Evolutionary conservation across 1,140 invertebrate genomes (phyloP).

Genomic region (Nilaparvata lugens): DNA sequence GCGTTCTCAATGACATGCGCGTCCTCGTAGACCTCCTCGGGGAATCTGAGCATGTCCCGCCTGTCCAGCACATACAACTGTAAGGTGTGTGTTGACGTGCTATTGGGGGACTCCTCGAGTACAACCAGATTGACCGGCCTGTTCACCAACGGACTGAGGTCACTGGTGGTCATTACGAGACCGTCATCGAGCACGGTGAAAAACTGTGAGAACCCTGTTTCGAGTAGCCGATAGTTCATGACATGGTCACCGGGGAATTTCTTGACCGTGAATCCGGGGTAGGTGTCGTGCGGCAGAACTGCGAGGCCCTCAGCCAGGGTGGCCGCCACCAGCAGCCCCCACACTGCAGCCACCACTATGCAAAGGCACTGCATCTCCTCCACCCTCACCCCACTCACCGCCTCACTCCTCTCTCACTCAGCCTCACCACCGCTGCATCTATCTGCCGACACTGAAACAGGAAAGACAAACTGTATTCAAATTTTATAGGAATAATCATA

Average conservation of each 20-base stretch:
- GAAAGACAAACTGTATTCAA: too few relatives aligned
- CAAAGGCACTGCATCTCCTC: slow-evolving; percentile 9
- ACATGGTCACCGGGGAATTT: slow-evolving; percentile 47
- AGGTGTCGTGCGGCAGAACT: slow-evolving; percentile 57
- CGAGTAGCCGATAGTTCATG: slow-evolving; percentile 54
- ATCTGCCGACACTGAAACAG: too few relatives aligned
- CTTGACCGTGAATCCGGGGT: slow-evolving; percentile 75
- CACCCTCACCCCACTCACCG: background rate
- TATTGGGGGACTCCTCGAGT: slow-evolving; percentile 66
- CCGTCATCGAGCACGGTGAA: slow-evolving; percentile 83
- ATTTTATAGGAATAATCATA: too few relatives aligned
- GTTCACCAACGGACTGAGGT: slow-evolving; percentile 68
- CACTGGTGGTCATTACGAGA: slow-evolving; percentile 80
- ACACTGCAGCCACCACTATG: slow-evolving; percentile 4
- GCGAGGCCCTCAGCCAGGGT: slow-evolving; percentile 23
- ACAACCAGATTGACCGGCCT: slow-evolving; percentile 69
- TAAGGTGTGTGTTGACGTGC: slow-evolving; percentile 66
- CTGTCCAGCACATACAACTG: slow-evolving; percentile 75
- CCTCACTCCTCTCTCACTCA: too few relatives aligned
- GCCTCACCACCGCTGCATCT: too few relatives aligned
- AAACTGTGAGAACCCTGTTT: slow-evolving; percentile 67
- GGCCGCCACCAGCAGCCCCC: background rate
- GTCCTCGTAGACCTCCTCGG: slow-evolving; percentile 51
- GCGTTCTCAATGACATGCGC: slow-evolving; percentile 62
- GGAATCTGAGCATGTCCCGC: slow-evolving; percentile 66